phyloP scores from a whole-genome alignment of 2,888 invertebrate genomes.

The Coleophora deauratella region DNA sequence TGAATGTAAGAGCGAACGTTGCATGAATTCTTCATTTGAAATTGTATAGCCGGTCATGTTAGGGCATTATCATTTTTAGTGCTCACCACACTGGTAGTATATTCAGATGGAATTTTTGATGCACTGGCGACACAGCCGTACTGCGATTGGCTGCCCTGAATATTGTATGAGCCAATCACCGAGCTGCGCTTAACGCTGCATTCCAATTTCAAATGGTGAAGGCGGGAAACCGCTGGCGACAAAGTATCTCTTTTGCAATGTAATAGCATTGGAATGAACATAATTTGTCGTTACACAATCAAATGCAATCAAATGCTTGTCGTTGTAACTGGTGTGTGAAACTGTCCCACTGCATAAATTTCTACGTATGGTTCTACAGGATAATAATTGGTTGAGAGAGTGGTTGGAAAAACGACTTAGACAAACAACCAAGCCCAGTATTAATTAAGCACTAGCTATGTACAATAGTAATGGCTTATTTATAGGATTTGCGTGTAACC shows the following conservation, averaged over 20 bases:
- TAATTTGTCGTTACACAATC: slow-evolving; percentile 55
- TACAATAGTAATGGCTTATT: no score
- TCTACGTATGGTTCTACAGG: slow-evolving; percentile 8
- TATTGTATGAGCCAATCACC: slow-evolving; percentile 74
- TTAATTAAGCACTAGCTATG: neutral
- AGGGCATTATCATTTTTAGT: slow-evolving; percentile 75
- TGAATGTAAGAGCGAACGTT: slow-evolving; percentile 59
- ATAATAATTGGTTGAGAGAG: slow-evolving; percentile 16
- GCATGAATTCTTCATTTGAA: slow-evolving; percentile 72
- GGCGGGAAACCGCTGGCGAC: slow-evolving; percentile 58
- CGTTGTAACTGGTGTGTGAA: slow-evolving; percentile 6
- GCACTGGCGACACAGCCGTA: slow-evolving; percentile 71
- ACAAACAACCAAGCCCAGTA: neutral
- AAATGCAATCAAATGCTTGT: slow-evolving; percentile 42
- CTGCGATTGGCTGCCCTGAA: slow-evolving; percentile 68
- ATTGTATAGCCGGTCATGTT: slow-evolving; percentile 68
- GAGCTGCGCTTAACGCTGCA: slow-evolving; percentile 67
- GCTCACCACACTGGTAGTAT: slow-evolving; percentile 67
- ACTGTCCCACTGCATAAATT: no score
- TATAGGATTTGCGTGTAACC: no score
- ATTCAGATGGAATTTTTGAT: slow-evolving; percentile 76
- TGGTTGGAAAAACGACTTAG: slow-evolving; percentile 6
- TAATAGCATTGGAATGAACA: slow-evolving; percentile 39
- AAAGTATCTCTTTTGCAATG: slow-evolving; percentile 58
- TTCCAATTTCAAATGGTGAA: slow-evolving; percentile 71